Base-by-base conservation (phyloP, 2,113 vertebrate genomes). In the Daboia siamensis region DNA sequence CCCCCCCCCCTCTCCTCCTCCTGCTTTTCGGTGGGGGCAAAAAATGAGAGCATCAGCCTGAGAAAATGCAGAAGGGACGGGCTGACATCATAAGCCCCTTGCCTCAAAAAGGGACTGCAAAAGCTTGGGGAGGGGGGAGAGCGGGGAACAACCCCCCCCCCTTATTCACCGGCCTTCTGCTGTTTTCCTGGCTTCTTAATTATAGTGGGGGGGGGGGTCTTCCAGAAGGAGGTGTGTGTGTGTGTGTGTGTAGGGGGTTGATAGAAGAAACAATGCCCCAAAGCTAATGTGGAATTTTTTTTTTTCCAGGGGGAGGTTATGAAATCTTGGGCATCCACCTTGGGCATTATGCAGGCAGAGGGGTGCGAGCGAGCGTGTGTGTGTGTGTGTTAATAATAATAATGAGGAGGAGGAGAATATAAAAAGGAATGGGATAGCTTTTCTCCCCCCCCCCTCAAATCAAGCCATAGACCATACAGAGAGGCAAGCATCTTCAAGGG, bases 251-350 rank as follows among this genome's bases (percentile, higher is more conserved):
- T 24, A 3, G 29, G 12, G 4, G n/a, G 5, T 24, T n/a, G 61
- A n/a, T 0, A 1, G 29, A 9, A 20, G 20, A 56, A 26, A 5
- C 44, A 11, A 9, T 1, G 46, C 69, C 9, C 33, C 52, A 89
- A 74, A 23, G 46, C 46, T 94, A 74, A 90, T 33, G 90, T 7
- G 61, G n/a, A 92, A 95, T 39, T 39, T 39, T 39, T 39, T 39
- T 39, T 39, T 39, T n/a, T 39, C 39, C 89, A 29, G 29, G 59
- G 64, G 64, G 5, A 5, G 5, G 69, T 39, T 80, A 80, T 39
- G 69, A 80, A 80, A 80, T 80, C 69, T 80, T 29, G 57, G 91
- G 44, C 92, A 90, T 69, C 33, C 57, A 5, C 93, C 93, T 94
- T 90, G 90, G 69, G 90, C 93, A 93, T 93, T 90, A 88, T 46